phyloP scores from a whole-genome alignment of 2,797 vertebrate genomes.

The Hippoglossus hippoglossus region DNA sequence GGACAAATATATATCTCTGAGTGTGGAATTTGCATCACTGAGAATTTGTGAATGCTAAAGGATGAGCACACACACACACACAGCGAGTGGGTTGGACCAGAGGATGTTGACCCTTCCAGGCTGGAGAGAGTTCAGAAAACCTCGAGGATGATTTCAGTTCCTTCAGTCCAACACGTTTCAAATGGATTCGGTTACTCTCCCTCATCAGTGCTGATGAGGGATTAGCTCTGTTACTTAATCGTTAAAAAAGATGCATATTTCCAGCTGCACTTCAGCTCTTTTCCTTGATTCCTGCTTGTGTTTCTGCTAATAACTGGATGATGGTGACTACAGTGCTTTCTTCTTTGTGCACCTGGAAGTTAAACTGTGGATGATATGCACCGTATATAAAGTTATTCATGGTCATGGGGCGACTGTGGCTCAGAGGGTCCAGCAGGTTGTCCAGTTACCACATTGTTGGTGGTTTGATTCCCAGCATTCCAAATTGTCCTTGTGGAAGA shows the following conservation, averaged over 20 bases:
- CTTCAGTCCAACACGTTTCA: constrained; percentile 4
- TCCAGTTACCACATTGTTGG: no score
- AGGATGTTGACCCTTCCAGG: constrained; percentile 28
- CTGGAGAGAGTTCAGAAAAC: constrained; percentile 15
- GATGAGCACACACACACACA: constrained; percentile 15
- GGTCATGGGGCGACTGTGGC: no score
- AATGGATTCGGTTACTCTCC: constrained; percentile 11
- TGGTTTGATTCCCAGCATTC: no score
- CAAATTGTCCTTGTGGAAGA: no score
- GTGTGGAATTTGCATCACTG: constrained; percentile 20
- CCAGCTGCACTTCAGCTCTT: constrained; percentile 43
- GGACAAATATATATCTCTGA: no score
- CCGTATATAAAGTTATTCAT: no score
- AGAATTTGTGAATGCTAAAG: constrained; percentile 27
- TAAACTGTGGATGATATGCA: background rate
- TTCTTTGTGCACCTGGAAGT: constrained; percentile 32
- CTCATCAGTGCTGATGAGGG: constrained; percentile 30
- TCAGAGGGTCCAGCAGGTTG: no score
- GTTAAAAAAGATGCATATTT: constrained; percentile 41
- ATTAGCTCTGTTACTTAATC: constrained; percentile 36
- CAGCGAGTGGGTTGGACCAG: constrained; percentile 7
- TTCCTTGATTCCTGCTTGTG: constrained; percentile 13
- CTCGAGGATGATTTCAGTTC: constrained; percentile 39
- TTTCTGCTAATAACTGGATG: constrained; percentile 39
- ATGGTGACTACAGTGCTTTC: constrained; percentile 39